Conservation (phyloP, 2,113 vertebrate genomes). For the Sturnus vulgaris region DNA sequence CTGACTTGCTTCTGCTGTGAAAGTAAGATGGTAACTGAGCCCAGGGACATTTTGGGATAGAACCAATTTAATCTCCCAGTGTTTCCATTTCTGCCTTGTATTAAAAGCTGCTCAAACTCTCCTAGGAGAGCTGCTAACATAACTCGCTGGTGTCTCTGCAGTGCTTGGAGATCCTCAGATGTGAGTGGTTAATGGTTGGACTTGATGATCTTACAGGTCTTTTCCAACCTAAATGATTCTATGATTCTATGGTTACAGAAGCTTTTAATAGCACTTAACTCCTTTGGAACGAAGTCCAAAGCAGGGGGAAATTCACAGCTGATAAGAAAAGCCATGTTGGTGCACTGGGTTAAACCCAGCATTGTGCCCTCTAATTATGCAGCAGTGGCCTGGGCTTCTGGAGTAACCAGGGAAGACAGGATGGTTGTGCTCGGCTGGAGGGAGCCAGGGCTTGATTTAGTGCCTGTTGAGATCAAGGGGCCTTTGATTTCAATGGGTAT, state of each 20-base stretch:
- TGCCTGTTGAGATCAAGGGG: constrained; percentile 45
- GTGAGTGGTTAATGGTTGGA: not conserved
- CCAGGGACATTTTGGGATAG: not conserved
- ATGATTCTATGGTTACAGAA: constrained; percentile 20
- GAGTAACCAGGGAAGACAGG: not conserved
- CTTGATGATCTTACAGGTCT: constrained; percentile 5
- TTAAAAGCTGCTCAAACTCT: constrained; percentile 1
- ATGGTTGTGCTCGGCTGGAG: constrained; percentile 35
- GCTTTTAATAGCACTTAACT: constrained; percentile 45
- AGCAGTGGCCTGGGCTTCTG: constrained; percentile 16
- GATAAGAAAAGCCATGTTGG: constrained; percentile 49
- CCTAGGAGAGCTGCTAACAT: constrained; percentile 4
- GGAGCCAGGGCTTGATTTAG: constrained; percentile 22
- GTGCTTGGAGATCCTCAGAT: constrained; percentile 37
- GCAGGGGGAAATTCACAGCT: constrained; percentile 29
- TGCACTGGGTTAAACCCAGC: constrained; percentile 35
- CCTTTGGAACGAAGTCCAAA: constrained; percentile 30
- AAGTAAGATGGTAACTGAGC: not conserved
- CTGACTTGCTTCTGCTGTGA: not conserved
- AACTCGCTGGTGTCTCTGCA: not conserved
- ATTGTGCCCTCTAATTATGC: constrained; percentile 46
- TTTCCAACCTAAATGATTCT: constrained; percentile 6
- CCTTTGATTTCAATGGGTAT: constrained; percentile 55
- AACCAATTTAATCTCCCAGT: not conserved
- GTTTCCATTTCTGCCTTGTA: constrained; percentile 7